phyloP scores from a whole-genome alignment of 2,113 vertebrate genomes.

The Micromys minutus region DNA sequence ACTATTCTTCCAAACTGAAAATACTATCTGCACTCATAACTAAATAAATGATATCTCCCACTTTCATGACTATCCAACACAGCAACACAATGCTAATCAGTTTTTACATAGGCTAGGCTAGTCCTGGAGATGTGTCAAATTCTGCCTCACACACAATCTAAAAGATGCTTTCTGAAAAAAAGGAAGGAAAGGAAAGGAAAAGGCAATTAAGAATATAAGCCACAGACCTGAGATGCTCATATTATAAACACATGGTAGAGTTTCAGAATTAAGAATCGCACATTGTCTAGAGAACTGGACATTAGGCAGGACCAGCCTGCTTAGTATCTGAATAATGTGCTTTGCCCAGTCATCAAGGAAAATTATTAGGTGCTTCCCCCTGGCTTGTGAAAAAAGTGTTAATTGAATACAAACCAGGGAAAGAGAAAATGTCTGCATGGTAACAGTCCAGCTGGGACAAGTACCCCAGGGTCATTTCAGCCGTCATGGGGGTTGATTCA shows the following conservation, averaged over 20 bases:
- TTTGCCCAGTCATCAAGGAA: constrained; percentile 41
- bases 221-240: neutral
- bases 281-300: constrained; percentile 28
- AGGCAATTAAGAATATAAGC: neutral
- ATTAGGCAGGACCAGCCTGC: constrained; percentile 4
- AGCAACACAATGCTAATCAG: neutral
- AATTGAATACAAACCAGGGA: constrained; percentile 23
- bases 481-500: constrained; percentile 18
- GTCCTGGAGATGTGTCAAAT: neutral
- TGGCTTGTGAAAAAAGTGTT: constrained; percentile 8
- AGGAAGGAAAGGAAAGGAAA: neutral
- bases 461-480: neutral
- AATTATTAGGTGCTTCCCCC: neutral
- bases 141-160: neutral
- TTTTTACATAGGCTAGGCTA: neutral
- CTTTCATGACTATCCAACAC: neutral
- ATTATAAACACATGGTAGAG: neutral
- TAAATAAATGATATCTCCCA: neutral
- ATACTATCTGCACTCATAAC: neutral
- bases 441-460: neutral
- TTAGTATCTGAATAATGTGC: neutral
- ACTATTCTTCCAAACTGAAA: constrained; percentile 29
- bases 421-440: constrained; percentile 5
- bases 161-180: neutral
- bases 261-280: constrained; percentile 31